Evolutionary conservation across 2,888 invertebrate species (phyloP), one percentile per base, ranked within the genome.

Genomic region (Megaustenia siamemsis): DNA sequence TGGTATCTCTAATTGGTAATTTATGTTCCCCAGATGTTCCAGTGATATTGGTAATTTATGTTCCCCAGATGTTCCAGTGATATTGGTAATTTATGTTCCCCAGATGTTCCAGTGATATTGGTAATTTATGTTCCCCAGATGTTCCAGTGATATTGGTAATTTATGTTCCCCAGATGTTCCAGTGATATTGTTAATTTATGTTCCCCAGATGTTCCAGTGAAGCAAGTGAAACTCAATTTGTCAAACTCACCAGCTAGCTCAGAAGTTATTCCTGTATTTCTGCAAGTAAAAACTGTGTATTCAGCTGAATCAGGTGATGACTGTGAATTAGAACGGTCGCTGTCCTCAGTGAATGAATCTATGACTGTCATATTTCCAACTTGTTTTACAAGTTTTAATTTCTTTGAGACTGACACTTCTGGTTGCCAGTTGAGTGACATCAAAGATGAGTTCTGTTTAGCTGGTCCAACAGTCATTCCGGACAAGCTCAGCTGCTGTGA

Each of bases 281-380:
- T 83, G 38, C 66, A 53, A 18, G n/a, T 35, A 53, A 38, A 81
- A 56, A 68, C 49, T 28, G 32, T 12, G 32, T 28, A 15, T 45
- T 6, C 40, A 15, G 8, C 15, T 24, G 38, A n/a, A 77, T 6
- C n/a, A 45, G 28, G 24, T 45, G 32, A 53, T 32, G 75, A 75
- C n/a, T 53, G 5, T 60, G 60, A 5, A 6, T n/a, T n/a, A n/a
- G n/a, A n/a, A n/a, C n/a, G n/a, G n/a, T 24, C 5, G 24, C 24
- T 53, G 56, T 35, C n/a, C 35, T 43, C 69, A 69, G 3, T 6
- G 10, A n/a, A 35, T 49, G 8, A 69, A 15, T 21, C n/a, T 49
- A 40, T 28, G n/a, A 56, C 49, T 45, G 15, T 83, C 5, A 35
- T 66, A 10, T 83, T 83, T 38, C 69, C 83, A n/a, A n/a, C 69